Evolutionary conservation across 53 echinoderm and acorn worm species (phyloP).

Genomic region (Echinarachnius parma): DNA sequence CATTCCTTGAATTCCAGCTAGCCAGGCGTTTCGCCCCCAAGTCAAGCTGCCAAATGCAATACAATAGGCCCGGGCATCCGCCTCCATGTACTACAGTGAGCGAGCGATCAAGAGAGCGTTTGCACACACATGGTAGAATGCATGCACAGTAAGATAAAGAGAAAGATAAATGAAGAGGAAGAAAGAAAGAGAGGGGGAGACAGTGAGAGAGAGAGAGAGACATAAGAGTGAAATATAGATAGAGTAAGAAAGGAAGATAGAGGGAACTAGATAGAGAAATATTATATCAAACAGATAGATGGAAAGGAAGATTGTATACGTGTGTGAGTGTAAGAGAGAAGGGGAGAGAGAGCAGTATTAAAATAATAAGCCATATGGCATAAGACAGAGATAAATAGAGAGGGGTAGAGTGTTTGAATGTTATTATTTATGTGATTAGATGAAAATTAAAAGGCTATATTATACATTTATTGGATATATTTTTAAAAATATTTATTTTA

Average conservation of each 20-base stretch:
- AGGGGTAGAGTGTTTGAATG: too few relatives aligned
- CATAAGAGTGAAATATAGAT: background rate
- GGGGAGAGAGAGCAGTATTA: background rate
- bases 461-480: too few relatives aligned
- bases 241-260: background rate
- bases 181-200: background rate
- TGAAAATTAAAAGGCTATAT: too few relatives aligned
- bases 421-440: too few relatives aligned
- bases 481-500: too few relatives aligned
- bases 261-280: background rate
- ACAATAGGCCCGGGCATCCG: constrained; percentile 11
- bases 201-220: background rate
- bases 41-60: background rate
- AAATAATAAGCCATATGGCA: background rate
- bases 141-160: background rate
- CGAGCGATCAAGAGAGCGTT: background rate
- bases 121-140: background rate
- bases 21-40: constrained; percentile 39
- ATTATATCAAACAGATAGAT: background rate
- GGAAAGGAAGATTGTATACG: background rate
- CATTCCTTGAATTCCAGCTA: constrained; percentile 37
- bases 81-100: too few relatives aligned
- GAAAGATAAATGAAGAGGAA: background rate
- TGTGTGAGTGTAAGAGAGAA: background rate
- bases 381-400: too few relatives aligned